Conservation (phyloP, 2,888 invertebrate species). For the Caenorhabditis sinica region DNA sequence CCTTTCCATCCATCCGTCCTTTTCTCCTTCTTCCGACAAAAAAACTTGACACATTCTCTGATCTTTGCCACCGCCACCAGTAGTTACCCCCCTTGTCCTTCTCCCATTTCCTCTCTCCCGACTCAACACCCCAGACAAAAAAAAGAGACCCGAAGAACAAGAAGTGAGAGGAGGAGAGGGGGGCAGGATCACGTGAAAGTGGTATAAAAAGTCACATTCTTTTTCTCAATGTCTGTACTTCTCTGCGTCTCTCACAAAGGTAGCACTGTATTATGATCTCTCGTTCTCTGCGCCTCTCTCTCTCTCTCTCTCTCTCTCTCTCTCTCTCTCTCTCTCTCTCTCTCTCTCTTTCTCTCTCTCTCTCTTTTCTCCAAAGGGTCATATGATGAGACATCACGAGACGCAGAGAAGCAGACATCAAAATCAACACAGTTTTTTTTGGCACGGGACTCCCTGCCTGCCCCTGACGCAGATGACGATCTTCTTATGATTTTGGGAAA, state of each 20-base stretch:
- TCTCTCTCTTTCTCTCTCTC: conserved; percentile 5
- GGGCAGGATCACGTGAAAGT: neutral
- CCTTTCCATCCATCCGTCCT: too few relatives aligned
- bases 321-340: neutral
- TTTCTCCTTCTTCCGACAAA: too few relatives aligned
- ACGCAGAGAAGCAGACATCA: neutral
- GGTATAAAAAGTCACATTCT: conserved; percentile 22
- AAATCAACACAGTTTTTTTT: conserved; percentile 18
- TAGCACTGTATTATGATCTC: too few relatives aligned
- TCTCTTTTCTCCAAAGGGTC: too few relatives aligned
- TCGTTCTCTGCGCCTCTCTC: conserved; percentile 15
- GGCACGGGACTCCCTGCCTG: neutral
- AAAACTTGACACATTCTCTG: too few relatives aligned
- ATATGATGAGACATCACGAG: conserved; percentile 5
- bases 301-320: conserved; percentile 2
- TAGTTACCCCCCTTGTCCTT: too few relatives aligned
- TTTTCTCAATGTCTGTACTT: neutral
- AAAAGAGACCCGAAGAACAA: neutral
- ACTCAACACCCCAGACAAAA: neutral
- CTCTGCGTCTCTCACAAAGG: too few relatives aligned
- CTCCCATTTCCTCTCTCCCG: too few relatives aligned
- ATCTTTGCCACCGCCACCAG: too few relatives aligned
- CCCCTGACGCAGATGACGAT: neutral
- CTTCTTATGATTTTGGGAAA: neutral
- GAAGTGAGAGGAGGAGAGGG: neutral